phyloP scores from a whole-genome alignment of 2,797 vertebrate genomes.

The Pempheris klunzingeri region DNA sequence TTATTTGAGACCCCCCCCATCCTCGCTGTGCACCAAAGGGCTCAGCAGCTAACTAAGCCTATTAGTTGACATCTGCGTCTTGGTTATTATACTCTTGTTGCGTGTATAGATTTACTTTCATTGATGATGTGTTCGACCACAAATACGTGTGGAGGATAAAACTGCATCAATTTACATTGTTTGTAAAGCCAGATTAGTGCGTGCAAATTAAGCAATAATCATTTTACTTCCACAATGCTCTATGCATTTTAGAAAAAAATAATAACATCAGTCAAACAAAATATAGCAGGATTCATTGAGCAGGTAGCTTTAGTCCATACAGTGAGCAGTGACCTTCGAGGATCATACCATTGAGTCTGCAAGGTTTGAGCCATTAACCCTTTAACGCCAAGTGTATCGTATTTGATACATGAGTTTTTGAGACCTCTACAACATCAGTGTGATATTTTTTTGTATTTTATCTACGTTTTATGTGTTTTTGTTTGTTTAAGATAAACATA shows the following conservation, averaged over 20 bases:
- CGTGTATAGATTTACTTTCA: constrained; percentile 41
- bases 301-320: neutral
- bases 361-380: too few relatives aligned
- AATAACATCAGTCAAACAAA: too few relatives aligned
- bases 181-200: neutral
- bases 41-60: constrained; percentile 60
- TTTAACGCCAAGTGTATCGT: too few relatives aligned
- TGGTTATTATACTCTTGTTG: constrained; percentile 51
- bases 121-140: constrained; percentile 16
- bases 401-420: too few relatives aligned
- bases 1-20: constrained; percentile 11
- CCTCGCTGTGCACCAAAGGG: constrained; percentile 25
- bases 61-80: constrained; percentile 66
- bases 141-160: neutral
- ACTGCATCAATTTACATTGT: neutral
- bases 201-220: neutral
- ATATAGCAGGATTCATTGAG: neutral
- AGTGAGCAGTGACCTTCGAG: neutral
- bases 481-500: too few relatives aligned
- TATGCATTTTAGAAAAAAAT: neutral
- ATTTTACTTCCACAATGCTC: neutral
- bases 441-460: too few relatives aligned
- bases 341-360: too few relatives aligned
- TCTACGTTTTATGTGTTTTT: too few relatives aligned
- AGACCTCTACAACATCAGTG: too few relatives aligned